phyloP scores from a whole-genome alignment of 2,113 vertebrate species.

The Furnarius figulus region DNA sequence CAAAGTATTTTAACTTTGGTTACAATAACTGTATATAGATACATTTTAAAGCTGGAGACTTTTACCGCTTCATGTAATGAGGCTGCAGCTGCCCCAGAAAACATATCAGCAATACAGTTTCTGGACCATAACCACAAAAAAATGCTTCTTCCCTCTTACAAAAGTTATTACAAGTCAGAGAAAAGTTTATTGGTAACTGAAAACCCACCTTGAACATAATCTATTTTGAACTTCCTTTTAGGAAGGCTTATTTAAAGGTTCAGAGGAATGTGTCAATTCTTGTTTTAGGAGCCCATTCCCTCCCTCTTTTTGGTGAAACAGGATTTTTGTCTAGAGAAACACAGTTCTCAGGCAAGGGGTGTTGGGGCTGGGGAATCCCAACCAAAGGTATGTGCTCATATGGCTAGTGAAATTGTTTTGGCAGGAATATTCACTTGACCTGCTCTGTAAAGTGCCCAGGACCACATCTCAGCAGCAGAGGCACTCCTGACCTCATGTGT shows the following conservation, averaged over 20 bases:
- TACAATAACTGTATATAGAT: not conserved
- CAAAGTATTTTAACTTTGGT: not conserved
- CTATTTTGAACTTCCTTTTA: not conserved
- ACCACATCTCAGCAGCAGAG: not conserved
- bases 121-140: not conserved
- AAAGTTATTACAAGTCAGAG: not conserved
- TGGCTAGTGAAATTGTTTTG: slow-evolving; percentile 28
- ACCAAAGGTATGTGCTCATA: slow-evolving; percentile 32
- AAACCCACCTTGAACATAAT: not conserved
- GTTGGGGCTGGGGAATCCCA: not conserved
- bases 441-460: not conserved
- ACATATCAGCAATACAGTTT: not conserved
- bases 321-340: not conserved
- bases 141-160: not conserved
- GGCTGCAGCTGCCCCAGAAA: not conserved
- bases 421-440: not conserved
- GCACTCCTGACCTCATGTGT: not conserved
- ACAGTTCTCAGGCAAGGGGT: not conserved
- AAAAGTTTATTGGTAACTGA: not conserved
- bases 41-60: not conserved
- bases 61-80: not conserved
- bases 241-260: not conserved
- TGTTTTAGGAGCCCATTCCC: not conserved
- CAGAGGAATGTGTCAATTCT: not conserved
- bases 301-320: not conserved